Percentiles rank a stretch among this genome's conserved stretches.
Evolutionary conservation across 2,888 invertebrate genomes (phyloP).

Genomic region (Eupelmus urozonus): DNA sequence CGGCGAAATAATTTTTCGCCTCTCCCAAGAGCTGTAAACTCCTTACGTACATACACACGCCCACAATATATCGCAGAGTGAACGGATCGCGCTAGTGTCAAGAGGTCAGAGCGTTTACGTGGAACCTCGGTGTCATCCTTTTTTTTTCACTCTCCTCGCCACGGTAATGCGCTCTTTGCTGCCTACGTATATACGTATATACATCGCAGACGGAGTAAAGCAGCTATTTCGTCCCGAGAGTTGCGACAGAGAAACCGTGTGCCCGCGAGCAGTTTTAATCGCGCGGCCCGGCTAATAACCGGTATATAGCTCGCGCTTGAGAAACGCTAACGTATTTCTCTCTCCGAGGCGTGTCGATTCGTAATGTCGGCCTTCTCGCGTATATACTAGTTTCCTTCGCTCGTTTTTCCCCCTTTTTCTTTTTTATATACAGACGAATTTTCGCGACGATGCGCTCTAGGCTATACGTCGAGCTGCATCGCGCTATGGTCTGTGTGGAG

Average conservation of each 20-base stretch:
- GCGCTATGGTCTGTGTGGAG: no score
- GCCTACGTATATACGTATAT: not conserved
- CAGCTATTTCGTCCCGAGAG: no score
- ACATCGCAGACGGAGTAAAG: not conserved
- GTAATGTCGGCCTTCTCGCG: slow-evolving; percentile 31
- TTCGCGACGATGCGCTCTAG: not conserved
- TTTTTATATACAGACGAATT: no score
- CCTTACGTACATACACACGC: not conserved
- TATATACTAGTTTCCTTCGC: not conserved
- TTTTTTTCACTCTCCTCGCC: not conserved
- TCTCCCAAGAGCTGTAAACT: not conserved
- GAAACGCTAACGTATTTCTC: slow-evolving; percentile 3
- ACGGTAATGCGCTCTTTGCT: not conserved
- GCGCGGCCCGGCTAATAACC: slow-evolving; percentile 39
- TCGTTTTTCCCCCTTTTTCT: no score
- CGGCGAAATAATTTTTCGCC: no score
- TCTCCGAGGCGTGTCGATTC: slow-evolving; percentile 39
- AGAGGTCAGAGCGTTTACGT: slow-evolving; percentile 7
- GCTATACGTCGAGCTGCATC: not conserved
- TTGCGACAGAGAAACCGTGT: not conserved
- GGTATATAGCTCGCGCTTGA: slow-evolving; percentile 18
- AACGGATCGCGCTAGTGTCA: slow-evolving; percentile 4
- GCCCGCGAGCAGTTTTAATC: slow-evolving; percentile 27
- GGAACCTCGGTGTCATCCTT: slow-evolving; percentile 25
- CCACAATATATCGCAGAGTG: no score